Evolutionary conservation across 2,888 invertebrate species (phyloP).

Genomic region (Crioceris asparagi): DNA sequence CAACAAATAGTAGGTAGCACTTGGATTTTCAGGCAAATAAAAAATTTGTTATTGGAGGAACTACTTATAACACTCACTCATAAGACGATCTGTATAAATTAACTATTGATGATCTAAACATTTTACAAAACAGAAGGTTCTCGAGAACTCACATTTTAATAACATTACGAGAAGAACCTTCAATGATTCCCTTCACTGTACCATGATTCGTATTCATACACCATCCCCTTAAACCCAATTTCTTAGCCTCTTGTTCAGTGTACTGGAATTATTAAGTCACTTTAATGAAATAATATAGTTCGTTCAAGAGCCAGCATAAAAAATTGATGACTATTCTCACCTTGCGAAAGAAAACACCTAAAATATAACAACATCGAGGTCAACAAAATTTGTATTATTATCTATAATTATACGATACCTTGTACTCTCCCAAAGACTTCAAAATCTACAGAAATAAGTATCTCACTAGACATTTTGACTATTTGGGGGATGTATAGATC

Average conservation of each 20-base stretch:
- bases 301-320: background rate
- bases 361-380: conserved; percentile 5
- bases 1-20: too few species aligned
- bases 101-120: too few species aligned
- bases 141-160: conserved; percentile 56
- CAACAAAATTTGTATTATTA: conserved; percentile 1
- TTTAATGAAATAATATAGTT: conserved; percentile 3
- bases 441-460: conserved; percentile 39
- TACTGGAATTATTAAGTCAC: conserved; percentile 39
- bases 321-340: conserved; percentile 29
- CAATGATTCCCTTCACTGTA: conserved; percentile 55
- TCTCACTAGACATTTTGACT: conserved; percentile 18
- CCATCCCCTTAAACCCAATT: conserved; percentile 57
- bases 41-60: too few species aligned
- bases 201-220: conserved; percentile 58
- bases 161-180: conserved; percentile 50
- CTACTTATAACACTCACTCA: too few species aligned
- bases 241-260: conserved; percentile 53
- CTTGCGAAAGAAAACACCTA: conserved; percentile 53
- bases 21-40: too few species aligned
- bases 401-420: conserved; percentile 32
- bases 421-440: conserved; percentile 52
- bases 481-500: too few species aligned
- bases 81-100: too few species aligned
- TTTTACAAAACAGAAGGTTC: too few species aligned